These are phyloP conservation scores for Notarius quadriscutis DNA, from an alignment of 2,113 vertebrate species.

Conservation along the genomic window DNA sequence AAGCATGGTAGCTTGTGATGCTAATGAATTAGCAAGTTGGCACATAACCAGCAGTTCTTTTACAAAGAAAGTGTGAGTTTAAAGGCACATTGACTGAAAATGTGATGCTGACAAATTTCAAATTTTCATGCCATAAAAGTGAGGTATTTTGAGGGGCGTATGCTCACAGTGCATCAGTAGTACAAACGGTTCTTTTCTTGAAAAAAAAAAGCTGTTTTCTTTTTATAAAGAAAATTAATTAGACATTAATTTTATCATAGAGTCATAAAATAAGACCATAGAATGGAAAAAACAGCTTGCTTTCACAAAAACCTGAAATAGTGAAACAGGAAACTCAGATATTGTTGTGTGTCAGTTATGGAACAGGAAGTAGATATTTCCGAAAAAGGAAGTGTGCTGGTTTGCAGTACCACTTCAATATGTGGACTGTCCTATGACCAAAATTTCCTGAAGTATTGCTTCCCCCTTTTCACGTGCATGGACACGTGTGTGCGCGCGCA, in stretches of 20 bases:
- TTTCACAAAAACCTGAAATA: not conserved
- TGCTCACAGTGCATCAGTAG: not conserved
- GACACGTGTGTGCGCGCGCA: not conserved
- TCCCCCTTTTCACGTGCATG: constrained; percentile 16
- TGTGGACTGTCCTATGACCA: constrained; percentile 32
- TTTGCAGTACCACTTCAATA: not conserved
- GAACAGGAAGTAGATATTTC: constrained; percentile 64
- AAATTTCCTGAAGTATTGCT: constrained; percentile 22
- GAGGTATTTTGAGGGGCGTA: not conserved
- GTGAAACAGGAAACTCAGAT: constrained; percentile 19
- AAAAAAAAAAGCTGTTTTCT: not conserved
- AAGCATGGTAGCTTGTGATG: not conserved
- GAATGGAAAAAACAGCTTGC: not conserved
- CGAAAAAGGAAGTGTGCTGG: constrained; percentile 66
- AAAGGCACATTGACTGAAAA: not conserved
- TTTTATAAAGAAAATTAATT: not conserved
- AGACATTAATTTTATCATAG: not conserved
- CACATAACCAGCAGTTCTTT: not conserved
- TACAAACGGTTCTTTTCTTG: not conserved
- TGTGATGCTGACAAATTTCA: not conserved
- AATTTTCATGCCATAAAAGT: not conserved
- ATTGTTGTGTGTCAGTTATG: constrained; percentile 30
- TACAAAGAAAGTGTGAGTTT: not conserved
- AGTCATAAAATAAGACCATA: not conserved
- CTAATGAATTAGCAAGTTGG: not conserved